Evolutionary conservation across 1,140 invertebrate species (phyloP).

Genomic region (Tribolium madens): DNA sequence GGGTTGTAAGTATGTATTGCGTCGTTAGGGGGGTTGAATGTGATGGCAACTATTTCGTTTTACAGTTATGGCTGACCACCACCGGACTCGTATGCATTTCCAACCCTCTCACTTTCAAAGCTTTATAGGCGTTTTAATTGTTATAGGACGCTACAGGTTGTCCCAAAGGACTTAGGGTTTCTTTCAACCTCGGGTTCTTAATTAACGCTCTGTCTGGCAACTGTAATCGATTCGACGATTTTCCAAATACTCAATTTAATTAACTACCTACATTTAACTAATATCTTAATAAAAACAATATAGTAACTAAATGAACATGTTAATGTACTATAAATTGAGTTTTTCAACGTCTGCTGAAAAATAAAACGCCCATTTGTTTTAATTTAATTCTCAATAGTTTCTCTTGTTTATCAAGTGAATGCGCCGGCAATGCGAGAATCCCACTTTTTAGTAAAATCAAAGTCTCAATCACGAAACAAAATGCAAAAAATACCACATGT

Average conservation of each 20-base stretch:
- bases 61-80: slow-evolving; percentile 44
- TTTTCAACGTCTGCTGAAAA: not conserved
- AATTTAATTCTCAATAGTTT: not conserved
- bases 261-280: not conserved
- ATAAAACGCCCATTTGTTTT: not conserved
- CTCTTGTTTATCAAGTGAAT: not conserved
- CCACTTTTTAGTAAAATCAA: too few relatives aligned
- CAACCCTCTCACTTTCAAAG: slow-evolving; percentile 3
- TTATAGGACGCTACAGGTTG: slow-evolving; percentile 27
- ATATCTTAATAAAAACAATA: not conserved
- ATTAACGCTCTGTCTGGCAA: not conserved
- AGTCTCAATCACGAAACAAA: too few relatives aligned
- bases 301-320: not conserved
- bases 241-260: not conserved
- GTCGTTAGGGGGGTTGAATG: slow-evolving; percentile 31
- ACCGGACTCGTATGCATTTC: not conserved
- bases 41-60: slow-evolving; percentile 42
- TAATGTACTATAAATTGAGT: not conserved
- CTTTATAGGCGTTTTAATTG: slow-evolving; percentile 26
- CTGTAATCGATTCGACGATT: not conserved
- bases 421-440: not conserved
- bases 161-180: not conserved
- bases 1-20: slow-evolving; percentile 17
- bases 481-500: too few relatives aligned
- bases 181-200: not conserved